These are phyloP conservation scores for Ciconia maguari DNA, from an alignment of 2,113 vertebrate species.

Conservation along the genomic window DNA sequence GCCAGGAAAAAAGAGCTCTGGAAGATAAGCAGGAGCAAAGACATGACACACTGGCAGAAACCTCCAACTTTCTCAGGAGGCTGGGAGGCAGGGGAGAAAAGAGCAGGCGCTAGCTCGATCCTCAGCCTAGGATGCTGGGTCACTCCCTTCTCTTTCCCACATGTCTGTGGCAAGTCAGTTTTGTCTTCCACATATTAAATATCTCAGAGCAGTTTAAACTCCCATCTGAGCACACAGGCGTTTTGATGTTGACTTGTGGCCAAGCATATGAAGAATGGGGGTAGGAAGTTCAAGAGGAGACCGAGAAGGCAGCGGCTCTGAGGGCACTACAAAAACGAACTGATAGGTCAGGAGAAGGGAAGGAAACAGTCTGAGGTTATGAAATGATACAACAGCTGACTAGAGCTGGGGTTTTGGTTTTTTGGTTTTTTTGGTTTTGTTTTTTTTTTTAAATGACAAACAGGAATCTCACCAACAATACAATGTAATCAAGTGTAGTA, in stretches of 20 bases:
- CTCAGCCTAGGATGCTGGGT: not conserved
- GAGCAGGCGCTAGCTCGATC: not conserved
- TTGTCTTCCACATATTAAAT: not conserved
- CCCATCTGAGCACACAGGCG: not conserved
- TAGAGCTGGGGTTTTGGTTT: not conserved
- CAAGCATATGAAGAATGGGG: not conserved
- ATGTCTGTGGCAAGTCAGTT: not conserved
- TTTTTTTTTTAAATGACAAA: not conserved
- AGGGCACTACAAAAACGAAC: not conserved
- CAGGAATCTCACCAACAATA: not conserved
- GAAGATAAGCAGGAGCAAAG: not conserved
- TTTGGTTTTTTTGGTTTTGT: not conserved
- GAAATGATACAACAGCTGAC: slow-evolving; percentile 12
- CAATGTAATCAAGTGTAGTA: not conserved
- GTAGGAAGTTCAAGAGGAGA: slow-evolving; percentile 33
- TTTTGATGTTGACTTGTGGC: not conserved
- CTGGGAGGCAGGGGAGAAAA: not conserved
- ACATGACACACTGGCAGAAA: not conserved
- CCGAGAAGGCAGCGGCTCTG: not conserved
- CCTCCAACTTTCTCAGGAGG: not conserved
- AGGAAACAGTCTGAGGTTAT: slow-evolving; percentile 1
- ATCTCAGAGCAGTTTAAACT: slow-evolving; percentile 9
- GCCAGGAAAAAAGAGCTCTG: not conserved
- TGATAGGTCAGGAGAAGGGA: not conserved
- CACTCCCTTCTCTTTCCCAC: not conserved